These are phyloP conservation scores for Menura novaehollandiae DNA, from an alignment of 2,113 vertebrate genomes.

Conservation along the genomic window DNA sequence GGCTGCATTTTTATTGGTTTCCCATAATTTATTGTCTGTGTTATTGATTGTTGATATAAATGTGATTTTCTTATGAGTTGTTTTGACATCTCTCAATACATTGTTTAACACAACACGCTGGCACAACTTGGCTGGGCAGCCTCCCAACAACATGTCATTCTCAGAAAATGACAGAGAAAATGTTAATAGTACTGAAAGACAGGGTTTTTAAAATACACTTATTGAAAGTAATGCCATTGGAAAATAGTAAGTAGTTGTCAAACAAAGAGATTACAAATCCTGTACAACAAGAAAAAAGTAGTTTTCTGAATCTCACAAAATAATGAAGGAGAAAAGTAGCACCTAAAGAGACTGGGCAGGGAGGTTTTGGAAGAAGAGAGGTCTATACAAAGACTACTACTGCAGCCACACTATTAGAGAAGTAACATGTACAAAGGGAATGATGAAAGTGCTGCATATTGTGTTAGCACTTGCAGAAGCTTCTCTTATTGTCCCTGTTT, in stretches of 20 bases:
- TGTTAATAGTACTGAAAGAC: background rate
- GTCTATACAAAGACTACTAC: background rate
- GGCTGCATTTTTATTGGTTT: background rate
- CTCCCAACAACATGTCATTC: conserved; percentile 11
- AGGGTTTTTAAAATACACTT: background rate
- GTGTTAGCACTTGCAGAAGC: background rate
- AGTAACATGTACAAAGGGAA: background rate
- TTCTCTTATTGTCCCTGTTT: background rate
- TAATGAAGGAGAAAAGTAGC: background rate
- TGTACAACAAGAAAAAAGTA: background rate
- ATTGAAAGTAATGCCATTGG: background rate
- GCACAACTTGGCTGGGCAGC: background rate
- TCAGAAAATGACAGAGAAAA: conserved; percentile 15
- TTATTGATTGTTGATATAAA: conserved; percentile 48
- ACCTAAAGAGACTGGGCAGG: background rate
- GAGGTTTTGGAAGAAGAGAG: background rate
- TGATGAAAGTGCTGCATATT: background rate
- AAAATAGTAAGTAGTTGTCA: background rate
- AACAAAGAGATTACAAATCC: background rate
- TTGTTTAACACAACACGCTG: conserved; percentile 12
- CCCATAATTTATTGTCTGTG: background rate
- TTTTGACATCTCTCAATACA: conserved; percentile 38
- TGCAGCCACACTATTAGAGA: background rate
- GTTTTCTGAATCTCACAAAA: background rate
- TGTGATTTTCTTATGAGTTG: background rate